Conservation (phyloP, 1,140 invertebrate genomes). For the Drosophila malerkotliana region DNA sequence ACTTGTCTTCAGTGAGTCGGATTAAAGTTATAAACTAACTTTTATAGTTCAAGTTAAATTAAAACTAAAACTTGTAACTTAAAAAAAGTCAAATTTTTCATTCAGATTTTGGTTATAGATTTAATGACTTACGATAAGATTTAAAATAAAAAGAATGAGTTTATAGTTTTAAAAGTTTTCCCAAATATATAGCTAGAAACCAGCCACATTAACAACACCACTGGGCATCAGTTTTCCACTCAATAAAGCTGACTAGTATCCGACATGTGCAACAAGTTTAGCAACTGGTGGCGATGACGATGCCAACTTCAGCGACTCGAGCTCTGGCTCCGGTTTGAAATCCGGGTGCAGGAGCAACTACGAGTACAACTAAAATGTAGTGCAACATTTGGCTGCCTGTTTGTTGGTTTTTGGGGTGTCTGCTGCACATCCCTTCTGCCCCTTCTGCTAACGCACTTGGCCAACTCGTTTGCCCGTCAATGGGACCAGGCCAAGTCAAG, state of each 20-base stretch:
- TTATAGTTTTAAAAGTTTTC: no score
- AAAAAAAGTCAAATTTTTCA: background rate
- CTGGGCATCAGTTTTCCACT: slow-evolving; percentile 30
- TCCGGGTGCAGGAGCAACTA: slow-evolving; percentile 68
- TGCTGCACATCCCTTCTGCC: slow-evolving; percentile 16
- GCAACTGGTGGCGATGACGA: slow-evolving; percentile 48
- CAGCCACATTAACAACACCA: slow-evolving; percentile 18
- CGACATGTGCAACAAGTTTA: slow-evolving; percentile 78
- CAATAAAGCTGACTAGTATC: slow-evolving; percentile 48
- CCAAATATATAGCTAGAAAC: background rate
- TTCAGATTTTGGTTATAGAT: no score
- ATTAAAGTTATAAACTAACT: no score
- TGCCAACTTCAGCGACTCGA: slow-evolving; percentile 28
- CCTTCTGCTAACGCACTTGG: slow-evolving; percentile 16
- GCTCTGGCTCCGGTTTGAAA: slow-evolving; percentile 70
- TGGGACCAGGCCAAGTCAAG: slow-evolving; percentile 46
- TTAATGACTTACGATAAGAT: no score
- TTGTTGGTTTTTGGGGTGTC: slow-evolving; percentile 63
- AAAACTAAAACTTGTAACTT: background rate
- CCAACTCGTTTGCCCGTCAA: slow-evolving; percentile 45
- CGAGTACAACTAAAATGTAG: slow-evolving; percentile 61
- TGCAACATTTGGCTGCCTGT: slow-evolving; percentile 69
- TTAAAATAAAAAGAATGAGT: no score
- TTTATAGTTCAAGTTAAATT: background rate
- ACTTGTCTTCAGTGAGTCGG: slow-evolving; percentile 23